Percentiles rank a stretch among this genome's conserved stretches.
Evolutionary conservation across 2,888 invertebrate genomes (phyloP).

Genomic region (Exocentrus adspersus): DNA sequence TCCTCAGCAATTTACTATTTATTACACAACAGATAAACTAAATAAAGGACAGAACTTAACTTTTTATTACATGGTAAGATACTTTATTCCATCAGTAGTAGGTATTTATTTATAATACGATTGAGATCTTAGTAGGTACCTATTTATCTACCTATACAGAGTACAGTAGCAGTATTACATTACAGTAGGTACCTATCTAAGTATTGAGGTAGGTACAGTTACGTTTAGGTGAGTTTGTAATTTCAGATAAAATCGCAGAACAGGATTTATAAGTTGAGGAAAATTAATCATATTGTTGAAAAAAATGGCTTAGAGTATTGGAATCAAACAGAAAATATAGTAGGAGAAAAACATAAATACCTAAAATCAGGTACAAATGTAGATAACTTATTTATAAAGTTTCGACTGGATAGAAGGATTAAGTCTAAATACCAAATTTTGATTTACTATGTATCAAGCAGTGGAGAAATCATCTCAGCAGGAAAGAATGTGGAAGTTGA

Average conservation of each 20-base stretch:
- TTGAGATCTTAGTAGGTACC: too few relatives aligned
- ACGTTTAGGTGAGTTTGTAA: too few relatives aligned
- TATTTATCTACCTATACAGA: too few relatives aligned
- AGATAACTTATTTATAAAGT: slow-evolving; percentile 63
- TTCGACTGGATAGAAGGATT: slow-evolving; percentile 65
- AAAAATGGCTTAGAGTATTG: slow-evolving; percentile 48
- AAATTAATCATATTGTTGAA: slow-evolving; percentile 50
- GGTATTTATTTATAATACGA: background rate
- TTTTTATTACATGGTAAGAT: slow-evolving; percentile 58
- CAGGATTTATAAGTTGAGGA: slow-evolving; percentile 54
- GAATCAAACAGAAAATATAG: slow-evolving; percentile 51
- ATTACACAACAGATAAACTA: slow-evolving; percentile 56
- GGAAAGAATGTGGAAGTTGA: slow-evolving; percentile 66
- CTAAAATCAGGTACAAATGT: slow-evolving; percentile 47
- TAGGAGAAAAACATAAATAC: slow-evolving; percentile 55
- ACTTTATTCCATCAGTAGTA: background rate
- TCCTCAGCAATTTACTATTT: slow-evolving; percentile 56
- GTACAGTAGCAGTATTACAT: too few relatives aligned
- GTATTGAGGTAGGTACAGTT: too few relatives aligned
- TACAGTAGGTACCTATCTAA: too few relatives aligned
- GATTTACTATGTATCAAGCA: slow-evolving; percentile 67
- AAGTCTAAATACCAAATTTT: slow-evolving; percentile 65
- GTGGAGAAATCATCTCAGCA: slow-evolving; percentile 69
- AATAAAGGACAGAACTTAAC: slow-evolving; percentile 52
- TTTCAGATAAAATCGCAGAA: slow-evolving; percentile 59